Percentiles rank a stretch among this genome's conserved stretches.
phyloP scores from a whole-genome alignment of 2,797 vertebrate genomes.

The Syngnathus acus region DNA sequence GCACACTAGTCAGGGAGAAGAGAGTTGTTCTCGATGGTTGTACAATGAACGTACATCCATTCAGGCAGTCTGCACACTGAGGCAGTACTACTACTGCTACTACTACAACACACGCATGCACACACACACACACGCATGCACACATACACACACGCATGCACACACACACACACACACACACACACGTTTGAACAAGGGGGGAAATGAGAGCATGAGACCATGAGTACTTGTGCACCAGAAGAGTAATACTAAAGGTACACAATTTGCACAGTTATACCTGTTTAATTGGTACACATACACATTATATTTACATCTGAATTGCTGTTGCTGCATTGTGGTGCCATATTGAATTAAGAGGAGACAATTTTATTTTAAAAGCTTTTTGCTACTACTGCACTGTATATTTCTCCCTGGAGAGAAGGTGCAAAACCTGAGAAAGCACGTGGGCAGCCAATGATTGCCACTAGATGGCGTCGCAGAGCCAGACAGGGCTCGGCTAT shows the following conservation, averaged over 20 bases:
- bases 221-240: background rate
- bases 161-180: background rate
- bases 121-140: background rate
- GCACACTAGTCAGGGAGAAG: background rate
- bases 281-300: background rate
- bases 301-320: too few species aligned
- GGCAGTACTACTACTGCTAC: too few species aligned
- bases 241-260: background rate
- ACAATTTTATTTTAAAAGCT: background rate
- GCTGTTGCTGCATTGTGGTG: background rate
- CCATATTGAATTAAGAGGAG: background rate
- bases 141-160: background rate
- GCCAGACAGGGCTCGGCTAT: constrained; percentile 58
- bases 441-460: background rate
- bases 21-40: background rate
- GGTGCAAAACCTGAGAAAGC: background rate
- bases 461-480: constrained; percentile 94
- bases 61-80: constrained; percentile 6
- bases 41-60: constrained; percentile 4
- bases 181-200: background rate
- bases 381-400: background rate
- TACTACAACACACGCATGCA: background rate
- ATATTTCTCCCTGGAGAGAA: background rate
- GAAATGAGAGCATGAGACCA: background rate
- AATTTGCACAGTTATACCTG: background rate